Evolutionary conservation across 2,888 invertebrate species (phyloP).

Genomic region (Leptura quadrifasciata): DNA sequence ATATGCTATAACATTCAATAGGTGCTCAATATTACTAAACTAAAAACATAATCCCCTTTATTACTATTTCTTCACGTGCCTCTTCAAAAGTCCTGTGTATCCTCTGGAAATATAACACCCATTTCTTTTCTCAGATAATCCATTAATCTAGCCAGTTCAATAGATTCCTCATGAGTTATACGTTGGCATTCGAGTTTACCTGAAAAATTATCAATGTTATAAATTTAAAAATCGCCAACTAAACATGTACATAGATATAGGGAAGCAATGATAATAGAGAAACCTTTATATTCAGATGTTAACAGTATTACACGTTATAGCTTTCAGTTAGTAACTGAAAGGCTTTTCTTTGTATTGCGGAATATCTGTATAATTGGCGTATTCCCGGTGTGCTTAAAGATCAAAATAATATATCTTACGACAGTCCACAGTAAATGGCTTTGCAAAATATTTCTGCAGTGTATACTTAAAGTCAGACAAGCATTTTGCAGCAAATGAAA

Average conservation of each 20-base stretch:
- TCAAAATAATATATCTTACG: too few relatives aligned
- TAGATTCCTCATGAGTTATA: constrained; percentile 81
- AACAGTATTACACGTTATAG: too few relatives aligned
- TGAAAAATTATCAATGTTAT: constrained; percentile 65
- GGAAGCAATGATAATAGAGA: background rate
- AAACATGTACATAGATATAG: background rate
- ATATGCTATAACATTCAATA: background rate
- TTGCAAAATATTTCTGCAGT: too few relatives aligned
- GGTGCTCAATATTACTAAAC: background rate
- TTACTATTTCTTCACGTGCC: background rate
- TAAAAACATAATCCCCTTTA: constrained; percentile 5
- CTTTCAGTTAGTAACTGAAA: too few relatives aligned
- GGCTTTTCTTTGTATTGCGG: too few relatives aligned
- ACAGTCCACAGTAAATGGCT: too few relatives aligned
- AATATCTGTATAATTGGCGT: too few relatives aligned
- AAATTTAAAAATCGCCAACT: background rate
- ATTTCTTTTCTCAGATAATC: constrained; percentile 80
- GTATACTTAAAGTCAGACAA: too few relatives aligned
- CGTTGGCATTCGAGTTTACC: constrained; percentile 83
- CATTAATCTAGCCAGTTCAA: constrained; percentile 82
- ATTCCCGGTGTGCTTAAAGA: too few relatives aligned
- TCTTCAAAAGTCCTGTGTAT: constrained; percentile 55
- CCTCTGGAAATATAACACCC: constrained; percentile 62
- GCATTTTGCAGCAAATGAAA: too few relatives aligned
- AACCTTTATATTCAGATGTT: too few relatives aligned